Evolutionary conservation across 2,113 vertebrate genomes (phyloP).

Genomic region (Solea senegalensis): DNA sequence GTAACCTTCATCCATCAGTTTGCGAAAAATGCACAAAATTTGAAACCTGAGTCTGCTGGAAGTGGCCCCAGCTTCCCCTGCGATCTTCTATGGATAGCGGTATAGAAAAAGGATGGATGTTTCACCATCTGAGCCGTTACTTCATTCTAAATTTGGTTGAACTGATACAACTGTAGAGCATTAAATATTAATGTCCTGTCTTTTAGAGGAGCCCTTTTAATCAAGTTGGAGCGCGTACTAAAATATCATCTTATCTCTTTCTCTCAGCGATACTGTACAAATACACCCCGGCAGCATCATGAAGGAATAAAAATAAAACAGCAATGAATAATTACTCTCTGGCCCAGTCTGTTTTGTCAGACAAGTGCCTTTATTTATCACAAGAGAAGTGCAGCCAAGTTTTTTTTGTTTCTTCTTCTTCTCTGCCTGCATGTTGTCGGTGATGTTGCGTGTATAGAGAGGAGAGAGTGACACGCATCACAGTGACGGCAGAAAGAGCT

Average conservation of each 20-base stretch:
- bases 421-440: slow-evolving; percentile 17
- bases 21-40: too few relatives aligned
- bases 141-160: slow-evolving; percentile 42
- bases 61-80: too few relatives aligned
- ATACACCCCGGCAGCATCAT: slow-evolving; percentile 34
- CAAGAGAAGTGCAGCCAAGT: slow-evolving; percentile 54
- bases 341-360: slow-evolving; percentile 46
- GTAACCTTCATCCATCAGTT: too few relatives aligned
- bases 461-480: slow-evolving; percentile 61
- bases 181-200: slow-evolving; percentile 71
- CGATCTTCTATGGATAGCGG: too few relatives aligned
- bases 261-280: slow-evolving; percentile 25
- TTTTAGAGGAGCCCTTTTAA: slow-evolving; percentile 56
- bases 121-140: slow-evolving; percentile 39
- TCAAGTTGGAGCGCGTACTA: slow-evolving; percentile 51
- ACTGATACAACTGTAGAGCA: slow-evolving; percentile 42
- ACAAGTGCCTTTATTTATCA: slow-evolving; percentile 45
- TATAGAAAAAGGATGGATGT: slow-evolving; percentile 8
- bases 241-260: slow-evolving; percentile 30
- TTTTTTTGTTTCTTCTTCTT: slow-evolving; percentile 5
- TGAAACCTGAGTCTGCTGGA: too few relatives aligned
- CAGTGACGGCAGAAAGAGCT: slow-evolving; percentile 81
- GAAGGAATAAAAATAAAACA: slow-evolving; percentile 30
- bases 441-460: slow-evolving; percentile 45
- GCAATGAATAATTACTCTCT: slow-evolving; percentile 52